These are phyloP conservation scores for Lerema accius DNA, from an alignment of 1,140 invertebrate genomes.

Conservation along the genomic window DNA sequence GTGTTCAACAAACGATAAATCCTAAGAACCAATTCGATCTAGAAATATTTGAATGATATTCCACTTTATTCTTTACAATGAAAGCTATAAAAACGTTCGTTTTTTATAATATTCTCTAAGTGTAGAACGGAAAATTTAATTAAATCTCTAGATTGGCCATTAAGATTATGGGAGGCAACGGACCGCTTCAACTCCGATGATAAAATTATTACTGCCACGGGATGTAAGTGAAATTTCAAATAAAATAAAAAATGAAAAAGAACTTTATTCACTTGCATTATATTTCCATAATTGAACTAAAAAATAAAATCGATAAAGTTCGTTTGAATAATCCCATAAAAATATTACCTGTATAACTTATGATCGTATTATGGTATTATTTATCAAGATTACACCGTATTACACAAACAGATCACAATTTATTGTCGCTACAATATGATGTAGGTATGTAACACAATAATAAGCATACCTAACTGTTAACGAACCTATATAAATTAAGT, in stretches of 20 bases:
- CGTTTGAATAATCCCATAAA: too few species aligned
- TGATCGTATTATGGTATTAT: too few species aligned
- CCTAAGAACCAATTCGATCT: conserved; percentile 13
- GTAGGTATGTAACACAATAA: too few species aligned
- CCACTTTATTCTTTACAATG: conserved; percentile 28
- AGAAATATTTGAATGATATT: conserved; percentile 16
- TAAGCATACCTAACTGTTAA: too few species aligned
- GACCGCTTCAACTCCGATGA: conserved; percentile 22
- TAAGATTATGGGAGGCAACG: conserved; percentile 38
- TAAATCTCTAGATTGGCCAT: conserved; percentile 41
- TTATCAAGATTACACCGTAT: too few species aligned
- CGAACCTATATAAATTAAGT: too few species aligned
- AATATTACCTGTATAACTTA: too few species aligned
- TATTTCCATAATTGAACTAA: background rate
- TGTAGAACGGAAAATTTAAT: conserved; percentile 40
- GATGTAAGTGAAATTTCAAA: conserved; percentile 10
- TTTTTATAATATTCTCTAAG: conserved; percentile 41
- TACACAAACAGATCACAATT: too few species aligned
- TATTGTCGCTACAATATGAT: too few species aligned
- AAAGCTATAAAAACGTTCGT: conserved; percentile 31
- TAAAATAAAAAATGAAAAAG: conserved; percentile 13
- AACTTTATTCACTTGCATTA: background rate
- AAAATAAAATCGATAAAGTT: too few species aligned
- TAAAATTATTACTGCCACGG: conserved; percentile 22
- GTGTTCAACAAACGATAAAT: conserved; percentile 3